Evolutionary conservation across 2,113 vertebrate species (phyloP).

Genomic region (Hyperopisus bebe): DNA sequence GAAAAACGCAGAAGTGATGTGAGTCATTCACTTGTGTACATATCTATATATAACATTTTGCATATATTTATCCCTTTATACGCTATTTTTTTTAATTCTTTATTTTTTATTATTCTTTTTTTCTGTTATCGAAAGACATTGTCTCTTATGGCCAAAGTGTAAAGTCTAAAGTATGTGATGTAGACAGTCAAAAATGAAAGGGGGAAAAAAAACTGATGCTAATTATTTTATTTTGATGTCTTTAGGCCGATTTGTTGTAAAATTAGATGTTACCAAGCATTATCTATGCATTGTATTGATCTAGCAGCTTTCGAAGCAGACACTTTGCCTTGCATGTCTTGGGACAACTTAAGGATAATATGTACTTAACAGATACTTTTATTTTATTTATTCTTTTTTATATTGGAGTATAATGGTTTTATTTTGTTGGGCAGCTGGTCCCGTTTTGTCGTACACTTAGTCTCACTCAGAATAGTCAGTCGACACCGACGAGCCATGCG

Average conservation of each 20-base stretch:
- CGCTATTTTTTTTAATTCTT: conserved; percentile 51
- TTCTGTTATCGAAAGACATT: conserved; percentile 53
- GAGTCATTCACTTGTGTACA: conserved; percentile 37
- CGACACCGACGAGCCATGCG: conserved; percentile 49
- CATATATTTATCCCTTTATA: conserved; percentile 55
- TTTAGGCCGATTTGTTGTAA: conserved; percentile 45
- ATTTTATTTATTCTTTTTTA: conserved; percentile 98
- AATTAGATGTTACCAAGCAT: conserved; percentile 60
- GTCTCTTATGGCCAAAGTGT: conserved; percentile 74
- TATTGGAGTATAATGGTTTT: conserved; percentile 79
- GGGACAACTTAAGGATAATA: conserved; percentile 56
- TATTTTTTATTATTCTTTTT: conserved; percentile 37
- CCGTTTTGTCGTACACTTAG: conserved; percentile 50
- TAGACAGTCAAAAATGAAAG: conserved; percentile 51
- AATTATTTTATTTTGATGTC: conserved; percentile 41
- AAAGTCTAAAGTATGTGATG: conserved; percentile 59
- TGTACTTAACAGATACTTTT: conserved; percentile 78
- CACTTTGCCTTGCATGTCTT: conserved; percentile 70
- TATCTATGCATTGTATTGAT: conserved; percentile 91
- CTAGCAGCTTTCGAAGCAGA: conserved; percentile 51
- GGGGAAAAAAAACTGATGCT: conserved; percentile 23
- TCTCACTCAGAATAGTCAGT: conserved; percentile 50
- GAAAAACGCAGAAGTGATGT: conserved; percentile 40
- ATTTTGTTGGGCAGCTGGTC: conserved; percentile 52
- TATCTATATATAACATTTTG: conserved; percentile 40